phyloP scores from a whole-genome alignment of 2,797 vertebrate species.

The Acanthurus leucopareius region DNA sequence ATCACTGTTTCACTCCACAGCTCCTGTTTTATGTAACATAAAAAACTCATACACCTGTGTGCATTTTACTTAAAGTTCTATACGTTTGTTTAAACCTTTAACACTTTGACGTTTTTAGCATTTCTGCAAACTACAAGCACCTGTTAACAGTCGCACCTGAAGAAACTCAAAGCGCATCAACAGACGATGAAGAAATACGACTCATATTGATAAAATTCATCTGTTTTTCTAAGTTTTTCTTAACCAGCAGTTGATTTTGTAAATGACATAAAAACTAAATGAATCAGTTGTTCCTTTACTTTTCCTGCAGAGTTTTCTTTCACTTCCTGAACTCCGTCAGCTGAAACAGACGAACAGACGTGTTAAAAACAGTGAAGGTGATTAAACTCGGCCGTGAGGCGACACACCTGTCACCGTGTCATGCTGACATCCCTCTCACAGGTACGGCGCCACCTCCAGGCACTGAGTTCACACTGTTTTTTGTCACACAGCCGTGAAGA shows the following conservation, averaged over 20 bases:
- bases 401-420: neutral
- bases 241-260: too few relatives aligned
- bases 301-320: neutral
- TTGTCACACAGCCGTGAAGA: constrained; percentile 13
- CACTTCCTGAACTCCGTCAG: neutral
- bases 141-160: neutral
- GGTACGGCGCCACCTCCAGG: neutral
- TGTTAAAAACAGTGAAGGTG: neutral
- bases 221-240: too few relatives aligned
- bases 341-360: too few relatives aligned
- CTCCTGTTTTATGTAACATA: neutral
- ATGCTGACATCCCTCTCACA: constrained; percentile 15
- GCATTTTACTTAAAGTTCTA: neutral
- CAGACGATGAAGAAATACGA: too few relatives aligned
- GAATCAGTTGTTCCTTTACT: neutral
- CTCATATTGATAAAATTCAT: too few relatives aligned
- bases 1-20: neutral
- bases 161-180: neutral
- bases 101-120: neutral
- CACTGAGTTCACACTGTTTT: constrained; percentile 10
- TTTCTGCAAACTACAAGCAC: neutral
- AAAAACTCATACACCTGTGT: neutral
- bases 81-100: neutral
- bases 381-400: neutral
- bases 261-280: neutral